Percentiles rank a stretch among this genome's conserved stretches.
Evolutionary conservation across 2,888 invertebrate genomes (phyloP).

Genomic region (Ecliptopera silaceata): DNA sequence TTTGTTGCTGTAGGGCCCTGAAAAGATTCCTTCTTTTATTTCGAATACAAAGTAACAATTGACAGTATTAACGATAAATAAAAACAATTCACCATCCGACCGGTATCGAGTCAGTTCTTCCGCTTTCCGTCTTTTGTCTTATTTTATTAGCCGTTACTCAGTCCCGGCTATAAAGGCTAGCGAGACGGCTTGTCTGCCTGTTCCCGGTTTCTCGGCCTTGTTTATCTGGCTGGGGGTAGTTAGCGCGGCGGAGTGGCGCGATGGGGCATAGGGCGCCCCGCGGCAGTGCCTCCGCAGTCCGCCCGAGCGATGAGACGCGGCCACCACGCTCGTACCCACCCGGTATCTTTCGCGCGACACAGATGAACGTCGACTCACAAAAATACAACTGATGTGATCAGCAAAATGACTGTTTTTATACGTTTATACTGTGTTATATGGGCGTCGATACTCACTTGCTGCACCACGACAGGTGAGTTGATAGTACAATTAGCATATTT

Average conservation of each 20-base stretch:
- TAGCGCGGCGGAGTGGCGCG: constrained; percentile 53
- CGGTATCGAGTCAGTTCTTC: constrained; percentile 49
- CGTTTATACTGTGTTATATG: constrained; percentile 78
- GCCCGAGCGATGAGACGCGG: constrained; percentile 75
- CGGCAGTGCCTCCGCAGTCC: constrained; percentile 69
- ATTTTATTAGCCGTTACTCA: constrained; percentile 73
- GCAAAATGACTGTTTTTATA: constrained; percentile 80
- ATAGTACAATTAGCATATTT: constrained; percentile 72
- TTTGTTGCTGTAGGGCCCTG: not conserved
- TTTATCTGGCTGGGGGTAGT: constrained; percentile 76
- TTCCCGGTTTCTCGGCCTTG: constrained; percentile 78
- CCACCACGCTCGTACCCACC: constrained; percentile 52
- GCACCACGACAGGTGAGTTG: constrained; percentile 75
- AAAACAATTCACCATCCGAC: constrained; percentile 27
- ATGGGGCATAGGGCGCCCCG: constrained; percentile 57
- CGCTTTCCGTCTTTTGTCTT: constrained; percentile 73
- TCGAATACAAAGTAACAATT: constrained; percentile 37
- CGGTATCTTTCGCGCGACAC: constrained; percentile 52
- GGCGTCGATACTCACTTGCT: constrained; percentile 71
- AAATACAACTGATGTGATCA: constrained; percentile 53
- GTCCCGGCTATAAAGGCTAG: constrained; percentile 67
- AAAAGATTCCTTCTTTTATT: constrained; percentile 6
- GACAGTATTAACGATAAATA: constrained; percentile 45
- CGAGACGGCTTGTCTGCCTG: constrained; percentile 81
- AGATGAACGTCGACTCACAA: constrained; percentile 60